Evolutionary conservation across 2,888 invertebrate genomes (phyloP).

Genomic region (Ectemnius continuus): DNA sequence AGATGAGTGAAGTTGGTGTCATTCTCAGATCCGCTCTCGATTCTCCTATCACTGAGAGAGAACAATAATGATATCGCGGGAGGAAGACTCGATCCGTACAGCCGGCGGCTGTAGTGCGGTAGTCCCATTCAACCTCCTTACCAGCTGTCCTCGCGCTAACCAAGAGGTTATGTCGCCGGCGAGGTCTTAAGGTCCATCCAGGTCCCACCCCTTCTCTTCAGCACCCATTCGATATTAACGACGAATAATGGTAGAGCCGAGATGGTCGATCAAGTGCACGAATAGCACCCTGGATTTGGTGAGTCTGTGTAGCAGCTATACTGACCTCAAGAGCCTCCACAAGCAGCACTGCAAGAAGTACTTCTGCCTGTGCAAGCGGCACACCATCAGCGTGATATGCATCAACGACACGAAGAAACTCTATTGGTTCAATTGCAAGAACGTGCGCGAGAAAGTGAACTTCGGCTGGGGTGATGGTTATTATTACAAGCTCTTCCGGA

Average conservation of each 20-base stretch:
- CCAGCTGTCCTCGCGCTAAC: too few relatives aligned
- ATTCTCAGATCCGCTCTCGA: slow-evolving; percentile 14
- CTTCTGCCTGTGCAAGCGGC: slow-evolving; percentile 73
- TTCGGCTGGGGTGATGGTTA: slow-evolving; percentile 73
- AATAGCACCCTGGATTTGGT: slow-evolving; percentile 72
- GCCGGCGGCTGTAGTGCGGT: slow-evolving; percentile 8
- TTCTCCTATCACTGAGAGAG: slow-evolving; percentile 30
- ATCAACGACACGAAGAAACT: slow-evolving; percentile 73
- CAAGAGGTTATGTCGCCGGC: too few relatives aligned
- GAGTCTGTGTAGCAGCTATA: slow-evolving; percentile 69
- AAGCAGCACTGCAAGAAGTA: slow-evolving; percentile 72
- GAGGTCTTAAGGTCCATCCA: slow-evolving; percentile 3
- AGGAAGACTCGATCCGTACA: neutral
- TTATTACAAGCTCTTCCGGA: slow-evolving; percentile 72
- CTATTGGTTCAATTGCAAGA: slow-evolving; percentile 75
- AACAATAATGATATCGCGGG: slow-evolving; percentile 36
- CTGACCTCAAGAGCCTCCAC: slow-evolving; percentile 71
- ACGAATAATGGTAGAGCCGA: slow-evolving; percentile 75
- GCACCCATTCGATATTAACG: slow-evolving; percentile 16
- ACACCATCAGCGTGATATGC: slow-evolving; percentile 75
- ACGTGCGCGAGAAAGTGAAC: slow-evolving; percentile 73
- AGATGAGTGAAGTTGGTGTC: slow-evolving; percentile 13
- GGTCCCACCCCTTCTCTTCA: slow-evolving; percentile 10
- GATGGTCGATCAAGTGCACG: slow-evolving; percentile 65
- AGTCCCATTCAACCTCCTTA: too few relatives aligned